A percentile compares a stretch with the other conserved stretches of the same genome.
Conservation (phyloP, 2,113 vertebrate genomes). For the Ciconia stormi region DNA sequence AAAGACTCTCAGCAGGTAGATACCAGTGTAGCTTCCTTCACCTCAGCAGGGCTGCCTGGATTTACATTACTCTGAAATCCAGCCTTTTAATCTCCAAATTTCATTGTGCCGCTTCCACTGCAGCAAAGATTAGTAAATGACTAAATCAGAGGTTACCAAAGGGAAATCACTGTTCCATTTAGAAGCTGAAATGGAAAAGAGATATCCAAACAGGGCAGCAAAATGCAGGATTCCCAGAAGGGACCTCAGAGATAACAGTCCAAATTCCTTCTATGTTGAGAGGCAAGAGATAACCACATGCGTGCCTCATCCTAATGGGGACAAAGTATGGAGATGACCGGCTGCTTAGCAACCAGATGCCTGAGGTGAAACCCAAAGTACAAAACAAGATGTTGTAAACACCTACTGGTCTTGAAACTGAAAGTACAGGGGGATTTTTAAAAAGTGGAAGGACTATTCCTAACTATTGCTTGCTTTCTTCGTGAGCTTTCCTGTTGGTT, state of each 20-base stretch:
- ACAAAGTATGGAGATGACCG: not conserved
- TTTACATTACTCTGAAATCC: not conserved
- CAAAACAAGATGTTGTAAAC: not conserved
- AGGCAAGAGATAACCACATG: not conserved
- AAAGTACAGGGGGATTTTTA: not conserved
- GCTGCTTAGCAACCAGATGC: slow-evolving; percentile 17
- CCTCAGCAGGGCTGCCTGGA: not conserved
- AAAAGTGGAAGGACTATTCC: not conserved
- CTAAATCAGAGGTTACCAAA: not conserved
- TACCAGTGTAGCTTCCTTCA: not conserved
- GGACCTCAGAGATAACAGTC: not conserved
- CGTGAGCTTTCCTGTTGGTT: not conserved
- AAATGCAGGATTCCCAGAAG: not conserved
- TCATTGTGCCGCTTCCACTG: not conserved
- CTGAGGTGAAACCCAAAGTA: not conserved
- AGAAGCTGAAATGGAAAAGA: not conserved
- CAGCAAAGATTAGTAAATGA: not conserved
- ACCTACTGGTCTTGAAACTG: not conserved
- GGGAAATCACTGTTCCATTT: not conserved
- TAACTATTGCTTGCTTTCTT: not conserved
- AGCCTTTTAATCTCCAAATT: not conserved
- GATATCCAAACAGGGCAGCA: not conserved
- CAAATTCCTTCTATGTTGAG: not conserved
- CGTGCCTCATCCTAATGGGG: not conserved
- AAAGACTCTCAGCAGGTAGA: not conserved